Base-by-base conservation (phyloP, 2,113 vertebrate species). In the Chaetodon auriga region DNA sequence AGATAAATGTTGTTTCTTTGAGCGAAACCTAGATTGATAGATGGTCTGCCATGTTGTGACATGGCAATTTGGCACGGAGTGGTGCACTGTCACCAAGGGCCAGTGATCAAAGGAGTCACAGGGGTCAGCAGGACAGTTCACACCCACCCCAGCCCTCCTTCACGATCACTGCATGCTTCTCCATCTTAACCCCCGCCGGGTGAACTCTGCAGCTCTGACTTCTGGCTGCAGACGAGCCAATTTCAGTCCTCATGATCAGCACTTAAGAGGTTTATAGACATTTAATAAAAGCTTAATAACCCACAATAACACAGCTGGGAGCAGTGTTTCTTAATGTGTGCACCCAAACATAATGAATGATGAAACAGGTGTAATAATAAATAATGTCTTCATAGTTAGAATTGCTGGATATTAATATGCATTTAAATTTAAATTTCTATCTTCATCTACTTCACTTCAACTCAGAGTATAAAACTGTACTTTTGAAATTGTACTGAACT, bases 61-160 rank as follows among this genome's bases (percentile, higher is more conserved):
- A 53, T 10, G 66, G 86, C 84, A 81, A 91, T 92, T 91, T 87
- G 84, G 75, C 72, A 54, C 10, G 81, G 84, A 89, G 76, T 53
- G 75, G 71, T n/a, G 82, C 60, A 63, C 88, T 70, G 88, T 90
- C 90, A 84, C 84, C 87, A 38, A 71, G 87, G 75, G 83, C 79
- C 88, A 83, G 74, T 84, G 93, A 94, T 94, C 93, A 94, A 93
- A 94, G 91, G 51, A 70, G 86, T 68, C 77, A 0, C 63, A 10
- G 89, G 78, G 89, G 87, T 91, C 88, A 89, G 86, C 66, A 18
- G 91, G 84, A 92, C 84, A 70, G 76, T 75, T 89, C 64, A 87
- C 87, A 87, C 79, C 80, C 82, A 12, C 4, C 51, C 54, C 41
- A 36, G 35, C 76, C 76, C 62, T 82, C 61, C 78, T 68, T 69